These are phyloP conservation scores for Zele albiditarsus DNA, from an alignment of 2,888 invertebrate species.

Conservation along the genomic window DNA sequence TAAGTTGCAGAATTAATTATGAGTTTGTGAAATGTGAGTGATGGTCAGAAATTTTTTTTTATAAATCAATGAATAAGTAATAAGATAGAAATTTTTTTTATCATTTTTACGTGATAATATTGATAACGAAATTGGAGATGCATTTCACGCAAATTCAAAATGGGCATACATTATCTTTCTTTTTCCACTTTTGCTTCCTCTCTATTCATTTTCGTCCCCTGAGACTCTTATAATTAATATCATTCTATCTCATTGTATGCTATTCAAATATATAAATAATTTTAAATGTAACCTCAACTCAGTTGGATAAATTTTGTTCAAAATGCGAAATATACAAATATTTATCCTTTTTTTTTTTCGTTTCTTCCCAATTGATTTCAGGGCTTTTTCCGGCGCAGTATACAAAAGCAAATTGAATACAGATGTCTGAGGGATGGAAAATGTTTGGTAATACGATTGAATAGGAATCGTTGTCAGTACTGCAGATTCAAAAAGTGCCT, in stretches of 20 bases:
- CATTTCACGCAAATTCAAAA: neutral
- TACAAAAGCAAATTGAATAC: slow-evolving; percentile 97
- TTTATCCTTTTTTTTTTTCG: too few species aligned
- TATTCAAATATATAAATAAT: neutral
- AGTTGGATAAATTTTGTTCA: neutral
- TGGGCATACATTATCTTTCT: neutral
- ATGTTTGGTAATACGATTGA: slow-evolving; percentile 93
- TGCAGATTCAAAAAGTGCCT: slow-evolving; percentile 98
- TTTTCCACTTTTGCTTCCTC: neutral
- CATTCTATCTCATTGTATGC: neutral
- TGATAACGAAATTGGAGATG: neutral
- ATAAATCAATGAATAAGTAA: neutral
- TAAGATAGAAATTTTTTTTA: neutral
- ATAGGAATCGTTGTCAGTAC: slow-evolving; percentile 95
- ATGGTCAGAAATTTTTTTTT: neutral
- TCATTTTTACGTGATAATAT: neutral
- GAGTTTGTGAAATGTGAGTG: neutral
- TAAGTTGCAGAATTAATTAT: slow-evolving; percentile 19
- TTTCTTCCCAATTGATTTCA: slow-evolving; percentile 70
- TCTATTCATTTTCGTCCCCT: neutral
- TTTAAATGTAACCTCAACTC: neutral
- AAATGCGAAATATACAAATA: neutral
- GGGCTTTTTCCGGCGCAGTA: slow-evolving; percentile 97
- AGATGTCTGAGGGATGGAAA: slow-evolving; percentile 94
- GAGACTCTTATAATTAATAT: neutral